phyloP scores from a whole-genome alignment of 1,140 invertebrate species.

The Agrypnia vestita region DNA sequence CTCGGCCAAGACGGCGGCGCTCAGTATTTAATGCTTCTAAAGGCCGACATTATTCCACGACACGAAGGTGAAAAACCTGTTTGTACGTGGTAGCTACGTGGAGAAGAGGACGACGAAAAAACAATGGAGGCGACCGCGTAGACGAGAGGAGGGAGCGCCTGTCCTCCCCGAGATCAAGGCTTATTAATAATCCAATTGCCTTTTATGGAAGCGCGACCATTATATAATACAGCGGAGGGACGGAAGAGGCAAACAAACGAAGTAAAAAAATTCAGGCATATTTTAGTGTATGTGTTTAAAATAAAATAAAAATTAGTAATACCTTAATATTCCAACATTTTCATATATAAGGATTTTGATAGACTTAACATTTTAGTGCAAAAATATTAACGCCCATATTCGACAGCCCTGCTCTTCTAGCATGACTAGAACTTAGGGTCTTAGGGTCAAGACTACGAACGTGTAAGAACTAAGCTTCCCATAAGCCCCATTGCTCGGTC shows the following conservation, averaged over 20 bases:
- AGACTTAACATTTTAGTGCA: no score
- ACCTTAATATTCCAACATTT: no score
- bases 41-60: conserved; percentile 43
- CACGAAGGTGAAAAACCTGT: conserved; percentile 53
- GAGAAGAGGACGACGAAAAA: conserved; percentile 25
- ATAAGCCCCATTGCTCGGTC: no score
- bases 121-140: conserved; percentile 30
- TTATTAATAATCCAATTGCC: conserved; percentile 38
- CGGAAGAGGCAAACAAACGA: background rate
- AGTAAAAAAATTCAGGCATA: no score
- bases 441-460: no score
- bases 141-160: conserved; percentile 23
- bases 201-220: conserved; percentile 23
- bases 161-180: background rate
- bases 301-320: no score
- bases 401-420: no score
- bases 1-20: conserved; percentile 27
- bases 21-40: conserved; percentile 49
- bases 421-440: no score
- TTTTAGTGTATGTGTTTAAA: no score
- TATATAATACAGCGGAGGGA: conserved; percentile 13
- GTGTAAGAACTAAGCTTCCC: background rate
- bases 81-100: conserved; percentile 44
- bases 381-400: no score
- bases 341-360: no score